Conservation (phyloP, 2,113 vertebrate genomes). For the Phyllopteryx taeniolatus region DNA sequence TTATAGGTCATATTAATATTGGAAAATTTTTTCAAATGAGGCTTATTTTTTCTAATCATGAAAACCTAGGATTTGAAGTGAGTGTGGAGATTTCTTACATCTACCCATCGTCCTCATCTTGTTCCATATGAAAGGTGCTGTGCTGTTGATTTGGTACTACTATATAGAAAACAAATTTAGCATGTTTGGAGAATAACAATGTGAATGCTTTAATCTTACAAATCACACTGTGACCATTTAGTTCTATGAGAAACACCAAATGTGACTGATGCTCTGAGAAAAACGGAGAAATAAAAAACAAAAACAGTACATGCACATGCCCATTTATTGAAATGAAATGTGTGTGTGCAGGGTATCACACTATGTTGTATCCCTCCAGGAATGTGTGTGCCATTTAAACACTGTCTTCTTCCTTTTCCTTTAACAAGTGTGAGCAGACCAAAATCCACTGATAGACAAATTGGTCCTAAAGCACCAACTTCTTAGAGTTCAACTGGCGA, state of each 20-base stretch:
- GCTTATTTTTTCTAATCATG: too few relatives aligned
- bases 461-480: not conserved
- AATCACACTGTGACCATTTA: not conserved
- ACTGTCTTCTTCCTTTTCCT: constrained; percentile 15
- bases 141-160: not conserved
- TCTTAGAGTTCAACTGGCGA: not conserved
- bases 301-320: constrained; percentile 68
- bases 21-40: too few relatives aligned
- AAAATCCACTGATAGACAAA: constrained; percentile 1
- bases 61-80: too few relatives aligned
- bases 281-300: not conserved
- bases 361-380: constrained; percentile 18
- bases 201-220: not conserved
- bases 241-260: not conserved
- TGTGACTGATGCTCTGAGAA: not conserved
- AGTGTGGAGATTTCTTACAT: not conserved
- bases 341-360: constrained; percentile 55
- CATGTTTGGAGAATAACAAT: not conserved
- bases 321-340: constrained; percentile 68
- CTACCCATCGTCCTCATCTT: not conserved
- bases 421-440: constrained; percentile 5
- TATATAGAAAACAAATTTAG: not conserved
- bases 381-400: constrained; percentile 22
- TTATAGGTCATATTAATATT: too few relatives aligned
- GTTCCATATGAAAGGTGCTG: not conserved